A percentile compares a stretch with the other conserved stretches of the same genome.
Conservation (phyloP, 2,113 vertebrate species). For the Pomatorhinus ruficollis region DNA sequence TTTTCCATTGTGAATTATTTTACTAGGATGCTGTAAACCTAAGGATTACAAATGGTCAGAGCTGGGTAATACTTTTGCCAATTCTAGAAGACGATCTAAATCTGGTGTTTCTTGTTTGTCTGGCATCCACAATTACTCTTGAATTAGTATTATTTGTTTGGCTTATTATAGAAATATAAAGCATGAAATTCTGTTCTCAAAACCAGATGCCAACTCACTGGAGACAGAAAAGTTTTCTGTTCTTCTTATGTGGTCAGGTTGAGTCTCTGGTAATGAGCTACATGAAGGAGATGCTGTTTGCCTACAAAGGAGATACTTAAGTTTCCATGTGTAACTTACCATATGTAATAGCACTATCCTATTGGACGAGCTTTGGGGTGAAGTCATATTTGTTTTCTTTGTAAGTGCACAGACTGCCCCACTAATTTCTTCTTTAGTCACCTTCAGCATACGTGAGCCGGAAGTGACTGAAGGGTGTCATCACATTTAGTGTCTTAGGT, state of each 20-base stretch:
- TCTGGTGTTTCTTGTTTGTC: conserved; percentile 18
- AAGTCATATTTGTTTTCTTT: neutral
- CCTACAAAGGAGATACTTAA: neutral
- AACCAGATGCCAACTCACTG: neutral
- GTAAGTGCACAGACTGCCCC: neutral
- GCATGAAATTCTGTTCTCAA: neutral
- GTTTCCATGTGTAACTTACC: neutral
- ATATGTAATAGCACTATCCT: neutral
- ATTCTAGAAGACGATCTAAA: neutral
- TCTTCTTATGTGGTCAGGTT: conserved; percentile 4
- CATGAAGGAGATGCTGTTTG: neutral
- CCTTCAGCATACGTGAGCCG: neutral
- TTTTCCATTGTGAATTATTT: neutral
- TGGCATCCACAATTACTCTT: neutral
- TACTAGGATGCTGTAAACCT: neutral
- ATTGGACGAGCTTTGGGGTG: neutral
- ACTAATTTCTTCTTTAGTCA: neutral
- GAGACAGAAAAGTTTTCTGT: conserved; percentile 1
- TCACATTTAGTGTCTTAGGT: neutral
- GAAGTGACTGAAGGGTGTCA: neutral
- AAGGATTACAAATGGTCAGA: neutral
- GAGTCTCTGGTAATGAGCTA: neutral
- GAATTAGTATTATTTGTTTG: conserved; percentile 31
- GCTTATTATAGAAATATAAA: conserved; percentile 17
- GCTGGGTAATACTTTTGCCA: neutral